A percentile compares a stretch with the other conserved stretches of the same genome.
Conservation (phyloP, 1,140 invertebrate genomes). For the Pogonomyrmex barbatus region DNA sequence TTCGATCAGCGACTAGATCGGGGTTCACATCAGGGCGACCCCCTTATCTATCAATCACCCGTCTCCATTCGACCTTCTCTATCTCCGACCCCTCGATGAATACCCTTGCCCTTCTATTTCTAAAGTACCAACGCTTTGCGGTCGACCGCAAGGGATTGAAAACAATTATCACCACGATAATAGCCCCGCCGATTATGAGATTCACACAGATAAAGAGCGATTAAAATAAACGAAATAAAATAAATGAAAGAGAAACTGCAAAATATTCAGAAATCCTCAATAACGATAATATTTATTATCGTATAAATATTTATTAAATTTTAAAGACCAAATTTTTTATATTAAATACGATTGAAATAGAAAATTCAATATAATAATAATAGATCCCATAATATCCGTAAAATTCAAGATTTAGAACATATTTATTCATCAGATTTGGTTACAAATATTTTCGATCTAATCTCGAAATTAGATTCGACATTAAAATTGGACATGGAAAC, state of each 20-base stretch:
- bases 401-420: neutral
- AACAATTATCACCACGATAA: constrained; percentile 69
- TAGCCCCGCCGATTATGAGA: constrained; percentile 59
- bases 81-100: constrained; percentile 72
- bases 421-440: no score
- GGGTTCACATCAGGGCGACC: constrained; percentile 58
- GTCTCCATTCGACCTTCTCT: constrained; percentile 76
- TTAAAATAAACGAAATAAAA: neutral
- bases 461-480: neutral
- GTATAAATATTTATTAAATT: neutral
- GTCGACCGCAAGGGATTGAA: constrained; percentile 71
- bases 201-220: constrained; percentile 3
- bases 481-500: neutral
- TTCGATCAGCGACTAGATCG: constrained; percentile 49
- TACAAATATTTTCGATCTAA: neutral
- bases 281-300: neutral
- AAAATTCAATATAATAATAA: neutral
- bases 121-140: constrained; percentile 67
- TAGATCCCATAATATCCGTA: neutral
- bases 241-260: no score
- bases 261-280: neutral
- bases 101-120: constrained; percentile 65
- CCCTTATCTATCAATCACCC: constrained; percentile 69
- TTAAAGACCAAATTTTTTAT: neutral
- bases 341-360: neutral